Conservation (phyloP, 2,797 vertebrate genomes). For the Staurois parvus region DNA sequence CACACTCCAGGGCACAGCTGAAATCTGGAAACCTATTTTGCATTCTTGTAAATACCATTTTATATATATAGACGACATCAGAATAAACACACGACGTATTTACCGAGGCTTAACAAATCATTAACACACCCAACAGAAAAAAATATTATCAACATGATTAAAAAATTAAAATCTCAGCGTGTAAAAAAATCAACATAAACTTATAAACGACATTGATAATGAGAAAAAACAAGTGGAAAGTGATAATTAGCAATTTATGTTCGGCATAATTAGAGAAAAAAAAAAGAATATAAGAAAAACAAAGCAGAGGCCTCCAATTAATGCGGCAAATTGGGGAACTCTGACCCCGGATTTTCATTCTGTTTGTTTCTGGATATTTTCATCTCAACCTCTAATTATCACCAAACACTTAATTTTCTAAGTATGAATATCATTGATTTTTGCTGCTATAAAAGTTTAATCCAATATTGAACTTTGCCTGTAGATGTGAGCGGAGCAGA, state of each 20-base stretch:
- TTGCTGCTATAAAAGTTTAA: background rate
- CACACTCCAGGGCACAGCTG: too few relatives aligned
- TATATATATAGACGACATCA: too few relatives aligned
- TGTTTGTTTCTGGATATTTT: background rate
- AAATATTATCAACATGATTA: slow-evolving; percentile 10
- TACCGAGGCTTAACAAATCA: background rate
- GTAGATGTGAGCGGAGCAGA: too few relatives aligned
- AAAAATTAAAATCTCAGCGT: slow-evolving; percentile 3
- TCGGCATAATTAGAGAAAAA: slow-evolving; percentile 33
- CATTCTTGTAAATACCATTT: too few relatives aligned
- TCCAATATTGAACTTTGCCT: background rate
- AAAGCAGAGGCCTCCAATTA: slow-evolving; percentile 15
- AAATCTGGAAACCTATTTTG: too few relatives aligned
- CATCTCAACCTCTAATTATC: background rate
- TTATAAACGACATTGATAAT: background rate
- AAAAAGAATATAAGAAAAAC: background rate
- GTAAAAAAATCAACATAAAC: background rate
- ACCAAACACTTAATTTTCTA: background rate
- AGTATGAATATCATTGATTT: background rate
- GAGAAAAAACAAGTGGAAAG: slow-evolving; percentile 14
- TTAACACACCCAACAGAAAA: background rate
- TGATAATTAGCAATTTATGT: slow-evolving; percentile 29
- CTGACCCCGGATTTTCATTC: background rate
- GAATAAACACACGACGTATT: too few relatives aligned
- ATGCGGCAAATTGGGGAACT: background rate